Evolutionary conservation across 35 echinoderm and acorn worm species (phyloP).

Genomic region (Strongylocentrotus purpuratus): DNA sequence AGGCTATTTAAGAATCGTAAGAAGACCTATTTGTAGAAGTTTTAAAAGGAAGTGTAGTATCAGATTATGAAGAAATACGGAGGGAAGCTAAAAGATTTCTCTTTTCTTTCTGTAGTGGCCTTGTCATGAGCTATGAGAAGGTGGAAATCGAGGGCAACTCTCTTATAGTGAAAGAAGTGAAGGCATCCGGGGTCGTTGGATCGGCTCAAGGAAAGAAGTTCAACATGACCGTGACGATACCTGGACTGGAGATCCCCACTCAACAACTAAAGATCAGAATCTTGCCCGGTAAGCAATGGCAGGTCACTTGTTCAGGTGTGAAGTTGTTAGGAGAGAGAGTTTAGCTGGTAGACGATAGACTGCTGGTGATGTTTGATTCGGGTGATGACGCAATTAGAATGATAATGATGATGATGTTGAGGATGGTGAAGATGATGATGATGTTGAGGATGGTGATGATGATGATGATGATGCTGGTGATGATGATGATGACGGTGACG

Average conservation of each 20-base stretch:
- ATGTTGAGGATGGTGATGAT: conserved; percentile 16
- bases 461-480: neutral
- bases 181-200: conserved; percentile 70
- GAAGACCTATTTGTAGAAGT: too few species aligned
- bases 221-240: conserved; percentile 78
- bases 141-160: conserved; percentile 65
- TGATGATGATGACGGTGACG: too few species aligned
- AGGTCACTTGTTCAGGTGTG: neutral
- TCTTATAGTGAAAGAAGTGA: conserved; percentile 81
- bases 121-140: conserved; percentile 66
- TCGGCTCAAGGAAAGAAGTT: conserved; percentile 81
- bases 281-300: conserved; percentile 65
- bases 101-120: conserved; percentile 70
- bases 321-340: neutral
- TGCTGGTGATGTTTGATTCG: neutral
- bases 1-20: too few species aligned
- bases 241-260: conserved; percentile 61
- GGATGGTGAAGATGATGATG: conserved; percentile 10
- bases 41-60: too few species aligned
- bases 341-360: neutral
- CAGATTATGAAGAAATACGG: neutral
- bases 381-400: neutral
- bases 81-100: neutral
- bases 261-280: conserved; percentile 84
- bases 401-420: conserved; percentile 31